Conservation (phyloP, 2,888 invertebrate species). For the Isotomurus palustris region DNA sequence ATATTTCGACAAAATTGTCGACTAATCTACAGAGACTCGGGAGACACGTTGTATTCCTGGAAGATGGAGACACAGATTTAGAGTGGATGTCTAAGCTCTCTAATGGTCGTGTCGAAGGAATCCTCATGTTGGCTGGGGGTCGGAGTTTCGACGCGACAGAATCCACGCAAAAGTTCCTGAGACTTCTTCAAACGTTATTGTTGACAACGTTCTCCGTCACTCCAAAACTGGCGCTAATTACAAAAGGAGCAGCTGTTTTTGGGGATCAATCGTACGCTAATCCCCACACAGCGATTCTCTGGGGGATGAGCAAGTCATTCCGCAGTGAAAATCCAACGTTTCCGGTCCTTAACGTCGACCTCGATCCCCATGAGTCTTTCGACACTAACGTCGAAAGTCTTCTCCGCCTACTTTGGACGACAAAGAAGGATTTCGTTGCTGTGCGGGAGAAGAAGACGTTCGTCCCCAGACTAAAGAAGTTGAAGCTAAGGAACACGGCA, state of each 20-base stretch:
- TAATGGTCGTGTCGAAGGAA: no score
- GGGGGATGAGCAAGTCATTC: constrained; percentile 13
- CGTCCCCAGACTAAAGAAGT: constrained; percentile 6
- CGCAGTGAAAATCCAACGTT: constrained; percentile 10
- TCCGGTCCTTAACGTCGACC: constrained; percentile 7
- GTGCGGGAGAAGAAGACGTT: not conserved
- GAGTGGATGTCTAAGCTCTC: no score
- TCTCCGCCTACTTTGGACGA: constrained; percentile 14
- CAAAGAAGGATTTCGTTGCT: constrained; percentile 4
- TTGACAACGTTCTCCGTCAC: constrained; percentile 14
- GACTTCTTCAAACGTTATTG: constrained; percentile 15
- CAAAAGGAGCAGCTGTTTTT: constrained; percentile 5
- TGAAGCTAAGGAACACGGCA: not conserved
- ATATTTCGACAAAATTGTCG: no score
- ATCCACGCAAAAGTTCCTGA: constrained; percentile 5
- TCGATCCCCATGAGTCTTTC: constrained; percentile 5
- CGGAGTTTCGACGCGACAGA: no score
- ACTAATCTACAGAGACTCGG: no score
- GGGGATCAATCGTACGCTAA: constrained; percentile 13
- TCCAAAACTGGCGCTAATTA: constrained; percentile 6
- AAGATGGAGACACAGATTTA: no score
- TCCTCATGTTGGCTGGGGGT: no score
- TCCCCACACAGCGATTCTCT: constrained; percentile 13
- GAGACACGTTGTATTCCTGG: no score
- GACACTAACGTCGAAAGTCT: not conserved